Conservation (phyloP, 2,797 vertebrate species). For the Acanthis flammea region DNA sequence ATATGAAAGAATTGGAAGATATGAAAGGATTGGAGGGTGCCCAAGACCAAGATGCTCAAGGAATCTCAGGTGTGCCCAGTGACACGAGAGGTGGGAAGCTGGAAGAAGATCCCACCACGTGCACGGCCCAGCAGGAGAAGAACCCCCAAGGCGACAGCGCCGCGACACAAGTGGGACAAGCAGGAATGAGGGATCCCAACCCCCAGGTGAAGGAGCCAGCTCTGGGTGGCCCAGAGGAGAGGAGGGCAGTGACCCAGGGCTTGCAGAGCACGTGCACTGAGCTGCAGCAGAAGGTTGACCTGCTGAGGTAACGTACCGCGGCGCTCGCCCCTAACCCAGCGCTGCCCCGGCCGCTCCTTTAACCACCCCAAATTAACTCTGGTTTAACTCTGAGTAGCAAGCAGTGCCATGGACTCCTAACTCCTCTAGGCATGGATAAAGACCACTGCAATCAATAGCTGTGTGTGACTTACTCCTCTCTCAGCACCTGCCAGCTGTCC, state of each 20-base stretch:
- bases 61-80: not conserved
- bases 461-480: not conserved
- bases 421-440: not conserved
- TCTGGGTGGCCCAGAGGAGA: constrained; percentile 41
- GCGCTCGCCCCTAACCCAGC: constrained; percentile 73
- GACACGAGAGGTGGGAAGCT: not conserved
- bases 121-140: not conserved
- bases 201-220: constrained; percentile 61
- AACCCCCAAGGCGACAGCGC: not conserved
- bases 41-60: not conserved
- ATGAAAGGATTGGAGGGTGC: not conserved
- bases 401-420: constrained; percentile 2
- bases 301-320: constrained; percentile 77
- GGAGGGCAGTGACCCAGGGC: constrained; percentile 65
- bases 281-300: constrained; percentile 74
- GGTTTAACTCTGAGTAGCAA: constrained; percentile 39
- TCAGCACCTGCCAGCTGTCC: not conserved
- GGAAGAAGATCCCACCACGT: not conserved
- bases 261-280: constrained; percentile 73
- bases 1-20: not conserved
- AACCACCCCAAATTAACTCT: constrained; percentile 66
- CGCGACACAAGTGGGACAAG: not conserved
- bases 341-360: not conserved
- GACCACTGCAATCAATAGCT: not conserved
- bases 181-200: not conserved